phyloP scores from a whole-genome alignment of 2,888 invertebrate genomes.

The Aspidiotus destructor region DNA sequence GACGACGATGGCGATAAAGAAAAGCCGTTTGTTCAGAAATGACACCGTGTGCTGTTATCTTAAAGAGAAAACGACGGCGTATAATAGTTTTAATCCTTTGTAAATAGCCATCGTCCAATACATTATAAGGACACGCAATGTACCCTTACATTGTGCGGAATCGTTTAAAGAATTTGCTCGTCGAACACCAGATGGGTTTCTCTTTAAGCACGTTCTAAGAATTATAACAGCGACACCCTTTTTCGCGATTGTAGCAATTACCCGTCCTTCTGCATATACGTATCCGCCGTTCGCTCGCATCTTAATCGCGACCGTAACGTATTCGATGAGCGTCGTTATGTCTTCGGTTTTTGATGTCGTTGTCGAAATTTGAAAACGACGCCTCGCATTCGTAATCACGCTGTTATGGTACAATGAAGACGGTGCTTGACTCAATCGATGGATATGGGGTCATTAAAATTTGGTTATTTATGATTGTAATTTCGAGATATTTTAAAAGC shows the following conservation, averaged over 20 bases:
- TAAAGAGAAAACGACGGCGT: slow-evolving; percentile 20
- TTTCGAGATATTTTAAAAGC: too few relatives aligned
- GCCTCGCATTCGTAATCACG: too few relatives aligned
- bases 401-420: not conserved
- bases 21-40: slow-evolving; percentile 21
- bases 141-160: slow-evolving; percentile 11
- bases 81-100: slow-evolving; percentile 33
- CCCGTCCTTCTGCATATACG: slow-evolving; percentile 8
- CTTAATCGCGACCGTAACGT: slow-evolving; percentile 23
- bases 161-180: slow-evolving; percentile 29
- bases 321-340: not conserved
- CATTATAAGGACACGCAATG: slow-evolving; percentile 30
- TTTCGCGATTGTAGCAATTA: slow-evolving; percentile 21
- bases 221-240: slow-evolving; percentile 16
- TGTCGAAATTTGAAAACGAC: too few relatives aligned
- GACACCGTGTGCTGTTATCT: slow-evolving; percentile 23
- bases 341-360: too few relatives aligned
- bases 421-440: not conserved
- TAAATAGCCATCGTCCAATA: slow-evolving; percentile 33
- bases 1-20: slow-evolving; percentile 14
- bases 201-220: slow-evolving; percentile 31
- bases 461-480: too few relatives aligned
- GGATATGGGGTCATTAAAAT: too few relatives aligned
- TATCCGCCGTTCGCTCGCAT: slow-evolving; percentile 9
- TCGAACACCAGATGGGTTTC: slow-evolving; percentile 29